Conservation (phyloP, 2,888 invertebrate species). For the Harpagoxenus sublaevis region DNA sequence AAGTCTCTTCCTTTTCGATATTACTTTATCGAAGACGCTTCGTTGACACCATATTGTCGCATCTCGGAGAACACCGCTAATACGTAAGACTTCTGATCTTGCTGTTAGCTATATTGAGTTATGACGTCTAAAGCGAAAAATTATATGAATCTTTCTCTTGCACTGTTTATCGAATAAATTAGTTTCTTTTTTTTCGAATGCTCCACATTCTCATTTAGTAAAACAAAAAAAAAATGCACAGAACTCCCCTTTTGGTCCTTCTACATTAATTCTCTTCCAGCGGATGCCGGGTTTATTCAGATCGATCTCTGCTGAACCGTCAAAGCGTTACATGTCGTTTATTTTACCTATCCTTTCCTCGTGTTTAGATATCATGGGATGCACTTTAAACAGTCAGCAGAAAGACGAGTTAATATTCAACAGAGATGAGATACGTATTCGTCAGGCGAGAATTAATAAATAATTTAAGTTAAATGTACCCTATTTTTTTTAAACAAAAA, state of each 20-base stretch:
- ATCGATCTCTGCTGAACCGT: background rate
- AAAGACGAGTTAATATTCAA: background rate
- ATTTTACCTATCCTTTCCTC: background rate
- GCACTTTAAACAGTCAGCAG: background rate
- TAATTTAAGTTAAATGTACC: background rate
- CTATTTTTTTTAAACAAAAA: background rate
- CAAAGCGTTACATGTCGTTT: background rate
- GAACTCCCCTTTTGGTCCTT: background rate
- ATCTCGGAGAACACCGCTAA: conserved; percentile 30
- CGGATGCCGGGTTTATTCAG: background rate
- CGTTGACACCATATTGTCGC: conserved; percentile 5
- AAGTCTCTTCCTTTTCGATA: conserved; percentile 34
- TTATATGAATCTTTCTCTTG: background rate
- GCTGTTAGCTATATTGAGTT: conserved; percentile 2
- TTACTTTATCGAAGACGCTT: conserved; percentile 9
- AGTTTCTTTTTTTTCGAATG: background rate
- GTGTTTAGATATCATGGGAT: background rate
- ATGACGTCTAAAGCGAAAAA: background rate
- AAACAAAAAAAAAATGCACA: background rate
- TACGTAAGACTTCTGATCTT: conserved; percentile 1
- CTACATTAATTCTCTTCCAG: background rate
- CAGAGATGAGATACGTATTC: background rate
- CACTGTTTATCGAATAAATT: conserved; percentile 2
- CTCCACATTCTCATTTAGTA: background rate
- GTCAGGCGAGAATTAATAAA: background rate